Conservation (phyloP, 2,888 invertebrate genomes). For the Ecliptopera silaceata region DNA sequence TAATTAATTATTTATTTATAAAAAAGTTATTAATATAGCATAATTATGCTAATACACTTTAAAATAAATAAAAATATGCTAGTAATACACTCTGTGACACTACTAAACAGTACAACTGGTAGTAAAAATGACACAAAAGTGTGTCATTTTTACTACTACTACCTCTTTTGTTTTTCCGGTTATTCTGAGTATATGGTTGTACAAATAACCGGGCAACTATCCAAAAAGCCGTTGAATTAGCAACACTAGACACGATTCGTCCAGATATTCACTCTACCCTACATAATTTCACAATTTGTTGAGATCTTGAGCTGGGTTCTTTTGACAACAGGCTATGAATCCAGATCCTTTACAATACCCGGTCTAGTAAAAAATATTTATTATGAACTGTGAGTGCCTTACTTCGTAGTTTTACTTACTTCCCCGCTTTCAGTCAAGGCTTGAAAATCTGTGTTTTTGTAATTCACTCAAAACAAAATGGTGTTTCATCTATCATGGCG, state of each 20-base stretch:
- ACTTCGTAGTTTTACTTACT: not conserved
- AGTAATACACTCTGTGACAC: too few relatives aligned
- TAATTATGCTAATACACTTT: too few relatives aligned
- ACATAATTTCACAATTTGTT: conserved; percentile 53
- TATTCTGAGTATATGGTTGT: not conserved
- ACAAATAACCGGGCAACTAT: not conserved
- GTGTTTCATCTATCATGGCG: too few relatives aligned
- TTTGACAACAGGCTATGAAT: conserved; percentile 17
- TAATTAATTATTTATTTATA: too few relatives aligned
- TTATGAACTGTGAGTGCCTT: not conserved
- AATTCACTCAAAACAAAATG: too few relatives aligned
- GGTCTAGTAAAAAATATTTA: conserved; percentile 2
- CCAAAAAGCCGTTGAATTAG: not conserved
- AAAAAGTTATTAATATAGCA: too few relatives aligned
- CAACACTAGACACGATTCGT: conserved; percentile 40
- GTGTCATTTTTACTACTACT: too few relatives aligned
- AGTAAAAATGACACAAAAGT: too few relatives aligned
- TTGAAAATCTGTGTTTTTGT: too few relatives aligned
- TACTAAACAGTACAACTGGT: too few relatives aligned
- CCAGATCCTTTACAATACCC: conserved; percentile 1
- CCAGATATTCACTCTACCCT: conserved; percentile 52
- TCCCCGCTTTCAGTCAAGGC: too few relatives aligned
- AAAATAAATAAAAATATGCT: too few relatives aligned
- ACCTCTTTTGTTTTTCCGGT: not conserved
- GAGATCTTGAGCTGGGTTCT: conserved; percentile 38